phyloP scores from a whole-genome alignment of 2,113 vertebrate genomes.

The Paradoxurus hermaphroditus region DNA sequence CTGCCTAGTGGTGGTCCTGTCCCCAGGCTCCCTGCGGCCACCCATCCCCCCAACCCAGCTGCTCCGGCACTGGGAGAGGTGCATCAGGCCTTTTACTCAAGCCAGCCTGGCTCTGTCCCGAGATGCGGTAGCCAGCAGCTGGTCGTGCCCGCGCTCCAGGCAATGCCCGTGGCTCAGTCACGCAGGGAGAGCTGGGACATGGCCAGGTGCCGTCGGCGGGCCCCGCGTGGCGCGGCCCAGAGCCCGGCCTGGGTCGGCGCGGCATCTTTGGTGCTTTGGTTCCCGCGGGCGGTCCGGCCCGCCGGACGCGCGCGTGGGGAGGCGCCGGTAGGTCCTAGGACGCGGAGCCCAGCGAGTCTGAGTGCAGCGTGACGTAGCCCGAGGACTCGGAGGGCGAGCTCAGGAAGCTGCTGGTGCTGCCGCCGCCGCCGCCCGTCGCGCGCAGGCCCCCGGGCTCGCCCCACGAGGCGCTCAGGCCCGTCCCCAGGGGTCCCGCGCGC shows the following conservation, averaged over 20 bases:
- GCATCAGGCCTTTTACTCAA: not conserved
- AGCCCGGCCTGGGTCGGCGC: not conserved
- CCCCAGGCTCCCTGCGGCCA: not conserved
- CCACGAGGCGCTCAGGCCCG: slow-evolving; percentile 77
- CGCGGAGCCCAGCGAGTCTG: slow-evolving; percentile 89
- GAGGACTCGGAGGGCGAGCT: slow-evolving; percentile 89
- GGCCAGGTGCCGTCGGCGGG: rapidly evolving
- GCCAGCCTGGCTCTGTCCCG: not conserved
- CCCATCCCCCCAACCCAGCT: not conserved
- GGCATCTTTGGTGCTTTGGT: slow-evolving; percentile 60
- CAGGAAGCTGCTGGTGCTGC: slow-evolving; percentile 91
- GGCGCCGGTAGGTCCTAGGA: slow-evolving; percentile 71
- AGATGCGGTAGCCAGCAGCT: not conserved
- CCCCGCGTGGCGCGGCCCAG: not conserved
- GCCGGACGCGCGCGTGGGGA: not conserved
- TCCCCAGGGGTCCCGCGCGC: slow-evolving; percentile 72
- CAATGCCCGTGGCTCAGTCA: not conserved
- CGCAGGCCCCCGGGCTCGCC: slow-evolving; percentile 80
- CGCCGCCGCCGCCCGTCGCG: slow-evolving; percentile 77
- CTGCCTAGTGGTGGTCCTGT: not conserved
- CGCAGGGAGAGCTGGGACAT: not conserved
- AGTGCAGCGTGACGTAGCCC: slow-evolving; percentile 88
- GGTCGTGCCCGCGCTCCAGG: not conserved
- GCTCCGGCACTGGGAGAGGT: not conserved
- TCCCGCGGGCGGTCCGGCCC: too few species aligned